Percentiles rank a stretch among this genome's conserved stretches.
These are phyloP conservation scores for Asteroscopus sphinx DNA, from an alignment of 2,888 invertebrate genomes.

Conservation along the genomic window DNA sequence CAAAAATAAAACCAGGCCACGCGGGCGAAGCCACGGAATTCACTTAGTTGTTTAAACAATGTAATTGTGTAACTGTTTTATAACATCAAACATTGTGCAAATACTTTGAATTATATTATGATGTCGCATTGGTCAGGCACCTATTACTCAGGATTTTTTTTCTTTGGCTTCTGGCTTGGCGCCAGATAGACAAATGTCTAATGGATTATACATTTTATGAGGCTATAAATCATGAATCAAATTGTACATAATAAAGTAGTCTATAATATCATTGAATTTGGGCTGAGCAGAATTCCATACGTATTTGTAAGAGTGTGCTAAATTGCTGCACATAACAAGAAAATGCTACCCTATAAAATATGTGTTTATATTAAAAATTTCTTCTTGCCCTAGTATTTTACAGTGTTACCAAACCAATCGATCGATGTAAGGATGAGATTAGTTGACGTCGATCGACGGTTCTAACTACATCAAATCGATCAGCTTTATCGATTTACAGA, in stretches of 20 bases:
- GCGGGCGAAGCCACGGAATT: too few species aligned
- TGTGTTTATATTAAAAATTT: too few species aligned
- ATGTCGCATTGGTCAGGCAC: conserved; percentile 10
- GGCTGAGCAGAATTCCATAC: conserved; percentile 3
- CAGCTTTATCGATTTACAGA: too few species aligned
- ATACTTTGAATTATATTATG: conserved; percentile 19
- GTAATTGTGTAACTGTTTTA: not conserved
- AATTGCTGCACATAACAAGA: too few species aligned
- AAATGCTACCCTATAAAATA: too few species aligned
- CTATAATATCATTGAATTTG: conserved; percentile 12
- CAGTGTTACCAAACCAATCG: too few species aligned
- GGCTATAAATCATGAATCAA: conserved; percentile 26
- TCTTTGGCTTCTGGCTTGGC: conserved; percentile 19
- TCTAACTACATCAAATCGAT: too few species aligned
- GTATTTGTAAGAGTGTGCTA: not conserved
- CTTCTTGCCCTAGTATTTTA: too few species aligned
- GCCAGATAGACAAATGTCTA: conserved; percentile 32
- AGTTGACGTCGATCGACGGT: too few species aligned
- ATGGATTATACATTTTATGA: conserved; percentile 43
- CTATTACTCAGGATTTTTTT: conserved; percentile 31
- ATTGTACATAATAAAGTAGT: conserved; percentile 34
- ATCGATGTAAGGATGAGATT: too few species aligned
- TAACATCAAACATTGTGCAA: conserved; percentile 4
- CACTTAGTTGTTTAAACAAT: too few species aligned
- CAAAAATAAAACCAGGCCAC: too few species aligned